Evolutionary conservation across 2,797 vertebrate genomes (phyloP).

Genomic region (Novumbra hubbsi): DNA sequence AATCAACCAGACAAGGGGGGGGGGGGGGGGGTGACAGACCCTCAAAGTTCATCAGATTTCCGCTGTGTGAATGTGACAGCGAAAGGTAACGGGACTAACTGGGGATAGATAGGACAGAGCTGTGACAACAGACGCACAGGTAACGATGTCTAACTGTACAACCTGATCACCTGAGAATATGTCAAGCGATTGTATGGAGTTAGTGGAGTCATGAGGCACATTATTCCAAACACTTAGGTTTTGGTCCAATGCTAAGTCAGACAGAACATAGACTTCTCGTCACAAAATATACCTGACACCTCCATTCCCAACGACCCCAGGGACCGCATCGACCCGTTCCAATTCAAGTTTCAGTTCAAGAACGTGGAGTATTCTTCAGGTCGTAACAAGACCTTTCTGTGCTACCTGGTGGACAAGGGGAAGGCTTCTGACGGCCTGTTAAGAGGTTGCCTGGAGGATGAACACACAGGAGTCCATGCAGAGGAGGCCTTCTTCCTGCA

Average conservation of each 20-base stretch:
- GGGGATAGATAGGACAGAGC: too few species aligned
- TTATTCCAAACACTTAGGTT: too few species aligned
- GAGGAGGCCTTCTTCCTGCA: constrained; percentile 89
- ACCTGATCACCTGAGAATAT: neutral
- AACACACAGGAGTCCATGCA: constrained; percentile 79
- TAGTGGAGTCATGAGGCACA: too few species aligned
- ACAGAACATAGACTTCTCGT: neutral
- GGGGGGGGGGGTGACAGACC: neutral
- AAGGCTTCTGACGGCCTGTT: constrained; percentile 57
- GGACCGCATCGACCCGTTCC: constrained; percentile 85
- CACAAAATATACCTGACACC: neutral
- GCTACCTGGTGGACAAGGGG: constrained; percentile 82
- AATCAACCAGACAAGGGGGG: neutral
- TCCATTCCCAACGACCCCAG: constrained; percentile 52
- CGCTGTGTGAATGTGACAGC: too few species aligned
- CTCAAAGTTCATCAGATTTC: too few species aligned
- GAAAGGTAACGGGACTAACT: too few species aligned
- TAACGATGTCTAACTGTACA: neutral
- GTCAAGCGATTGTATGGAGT: neutral
- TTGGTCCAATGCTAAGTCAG: too few species aligned
- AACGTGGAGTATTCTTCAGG: constrained; percentile 96
- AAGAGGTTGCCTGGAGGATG: constrained; percentile 87
- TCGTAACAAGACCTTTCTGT: constrained; percentile 93
- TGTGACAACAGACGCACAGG: too few species aligned
- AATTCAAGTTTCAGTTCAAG: constrained; percentile 94